phyloP scores from a whole-genome alignment of 2,888 invertebrate genomes.

The Brachynemurus nebulosus region DNA sequence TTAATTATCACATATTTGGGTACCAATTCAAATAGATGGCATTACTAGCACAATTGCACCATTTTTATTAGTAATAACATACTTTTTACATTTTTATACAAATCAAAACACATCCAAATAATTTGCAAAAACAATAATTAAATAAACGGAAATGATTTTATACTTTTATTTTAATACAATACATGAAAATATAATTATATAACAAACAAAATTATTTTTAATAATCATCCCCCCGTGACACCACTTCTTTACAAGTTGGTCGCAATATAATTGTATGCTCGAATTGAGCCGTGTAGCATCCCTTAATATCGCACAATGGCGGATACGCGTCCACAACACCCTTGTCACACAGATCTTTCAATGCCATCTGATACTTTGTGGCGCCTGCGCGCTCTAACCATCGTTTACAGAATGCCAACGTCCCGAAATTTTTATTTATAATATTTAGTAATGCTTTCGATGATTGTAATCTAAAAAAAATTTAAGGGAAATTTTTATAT shows the following conservation, averaged over 20 bases:
- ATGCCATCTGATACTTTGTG: constrained; percentile 93
- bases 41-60: too few relatives aligned
- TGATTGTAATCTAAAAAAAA: constrained; percentile 57
- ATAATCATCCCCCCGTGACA: constrained; percentile 94
- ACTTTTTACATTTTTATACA: too few relatives aligned
- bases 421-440: constrained; percentile 95
- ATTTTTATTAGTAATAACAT: too few relatives aligned
- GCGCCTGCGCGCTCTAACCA: constrained; percentile 97
- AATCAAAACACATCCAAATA: too few relatives aligned
- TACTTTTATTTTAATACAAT: too few relatives aligned
- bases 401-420: constrained; percentile 95
- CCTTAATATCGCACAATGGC: constrained; percentile 91
- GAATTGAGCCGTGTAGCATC: constrained; percentile 98
- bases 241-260: constrained; percentile 97
- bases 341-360: constrained; percentile 97
- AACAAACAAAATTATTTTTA: constrained; percentile 33
- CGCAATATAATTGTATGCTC: constrained; percentile 96
- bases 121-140: too few relatives aligned
- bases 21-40: too few relatives aligned
- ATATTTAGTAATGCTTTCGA: constrained; percentile 83
- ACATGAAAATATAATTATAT: too few relatives aligned
- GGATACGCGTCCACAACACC: constrained; percentile 97
- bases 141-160: too few relatives aligned
- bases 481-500: too few relatives aligned
- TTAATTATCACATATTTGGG: too few relatives aligned